Percentiles rank a stretch among this genome's conserved stretches.
Evolutionary conservation across 2,888 invertebrate genomes (phyloP).

Genomic region (Cotesia congregata): DNA sequence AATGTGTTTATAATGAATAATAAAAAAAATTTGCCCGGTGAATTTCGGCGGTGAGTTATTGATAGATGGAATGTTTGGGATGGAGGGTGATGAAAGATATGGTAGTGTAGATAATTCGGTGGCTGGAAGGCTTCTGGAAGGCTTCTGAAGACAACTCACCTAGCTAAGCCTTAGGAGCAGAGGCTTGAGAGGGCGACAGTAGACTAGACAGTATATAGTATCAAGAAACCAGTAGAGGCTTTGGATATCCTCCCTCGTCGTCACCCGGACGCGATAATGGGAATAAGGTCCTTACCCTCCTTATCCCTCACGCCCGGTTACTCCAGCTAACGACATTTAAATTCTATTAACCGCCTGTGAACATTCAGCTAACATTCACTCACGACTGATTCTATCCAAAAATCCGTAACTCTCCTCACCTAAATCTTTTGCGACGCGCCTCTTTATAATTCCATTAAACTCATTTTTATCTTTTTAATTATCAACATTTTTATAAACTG

Average conservation of each 20-base stretch:
- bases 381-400: constrained; percentile 12
- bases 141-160: neutral
- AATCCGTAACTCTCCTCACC: neutral
- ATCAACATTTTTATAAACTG: too few relatives aligned
- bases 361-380: constrained; percentile 39
- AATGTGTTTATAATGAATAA: too few relatives aligned
- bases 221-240: neutral
- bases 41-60: neutral
- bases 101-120: constrained; percentile 20
- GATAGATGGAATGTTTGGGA: constrained; percentile 14
- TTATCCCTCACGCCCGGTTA: constrained; percentile 63
- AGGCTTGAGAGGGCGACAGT: neutral
- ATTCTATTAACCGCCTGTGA: constrained; percentile 59
- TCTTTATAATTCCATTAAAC: too few relatives aligned
- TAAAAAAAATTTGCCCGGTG: neutral
- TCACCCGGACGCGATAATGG: constrained; percentile 56
- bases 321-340: constrained; percentile 65
- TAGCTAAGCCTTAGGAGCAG: neutral
- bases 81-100: constrained; percentile 35
- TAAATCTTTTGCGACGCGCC: neutral
- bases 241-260: constrained; percentile 40
- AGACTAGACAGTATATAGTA: constrained; percentile 2
- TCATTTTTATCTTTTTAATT: too few relatives aligned
- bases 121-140: constrained; percentile 23
- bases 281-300: constrained; percentile 57